Base-by-base conservation (phyloP, 2,113 vertebrate species). In the Podiceps cristatus region DNA sequence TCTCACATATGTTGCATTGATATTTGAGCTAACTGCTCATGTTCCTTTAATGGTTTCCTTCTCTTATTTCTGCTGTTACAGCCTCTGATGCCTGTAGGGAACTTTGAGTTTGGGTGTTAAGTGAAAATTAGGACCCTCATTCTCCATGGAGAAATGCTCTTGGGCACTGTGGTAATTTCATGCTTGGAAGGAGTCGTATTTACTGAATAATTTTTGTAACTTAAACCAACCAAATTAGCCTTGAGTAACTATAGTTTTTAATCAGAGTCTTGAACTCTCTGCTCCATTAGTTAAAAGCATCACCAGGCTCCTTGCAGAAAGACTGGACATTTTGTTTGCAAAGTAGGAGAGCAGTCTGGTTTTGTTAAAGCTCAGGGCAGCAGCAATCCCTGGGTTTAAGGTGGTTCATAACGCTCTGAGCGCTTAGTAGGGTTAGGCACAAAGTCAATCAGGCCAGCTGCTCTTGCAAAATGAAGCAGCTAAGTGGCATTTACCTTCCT, bases 131-230 rank as follows among this genome's bases (percentile, higher is more conserved):
- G 75, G 66, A 7, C 25, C 78, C 53, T 83, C 22, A 5, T 90
- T 92, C 53, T 88, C 85, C 49, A 20, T 17, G 69, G 94, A 84
- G 67, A 76, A 92, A 82, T 88, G 79, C 60, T 94, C n/a, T 68
- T 60, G 82, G 78, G 89, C 62, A 50, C 44, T 31, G 56, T 74
- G 49, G 81, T 81, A 93, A 91, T 96, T 96, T 96, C 90, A 94
- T 67, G 74, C 88, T 95, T 96, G 88, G 94, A 86, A 80, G 90
- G 88, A 90, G 28, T 67, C 52, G 7, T 88, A 75, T 97, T 75
- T 91, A 72, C 31, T n/a, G 19, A 53, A 25, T 91, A 75, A 60
- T 90, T 86, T 93, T 80, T 93, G 81, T 62, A 55, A 86, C 58
- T 93, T 84, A 63, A 80, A 55, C 3, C 60, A 44, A 66, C 37